These are phyloP conservation scores for Bombus soroeensis DNA, from an alignment of 1,140 invertebrate genomes.

Conservation along the genomic window DNA sequence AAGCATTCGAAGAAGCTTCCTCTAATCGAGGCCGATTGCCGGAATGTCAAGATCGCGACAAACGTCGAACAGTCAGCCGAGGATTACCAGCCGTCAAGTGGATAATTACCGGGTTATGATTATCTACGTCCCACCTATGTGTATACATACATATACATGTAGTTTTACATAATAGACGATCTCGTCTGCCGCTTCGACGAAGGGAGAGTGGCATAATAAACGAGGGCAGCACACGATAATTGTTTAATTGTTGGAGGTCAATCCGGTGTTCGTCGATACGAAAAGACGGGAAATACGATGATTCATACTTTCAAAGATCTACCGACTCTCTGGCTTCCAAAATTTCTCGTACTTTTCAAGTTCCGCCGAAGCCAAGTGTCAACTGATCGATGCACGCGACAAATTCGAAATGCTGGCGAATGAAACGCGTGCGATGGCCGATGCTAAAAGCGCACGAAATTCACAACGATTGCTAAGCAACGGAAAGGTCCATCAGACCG, in stretches of 20 bases:
- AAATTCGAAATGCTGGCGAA: background rate
- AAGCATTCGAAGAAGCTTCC: background rate
- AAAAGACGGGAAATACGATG: background rate
- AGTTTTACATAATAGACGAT: constrained; percentile 64
- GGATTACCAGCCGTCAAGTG: constrained; percentile 68
- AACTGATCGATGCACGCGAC: background rate
- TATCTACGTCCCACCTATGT: constrained; percentile 54
- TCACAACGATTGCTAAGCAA: constrained; percentile 13
- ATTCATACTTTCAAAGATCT: background rate
- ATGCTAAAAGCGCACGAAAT: constrained; percentile 16
- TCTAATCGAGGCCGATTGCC: constrained; percentile 2
- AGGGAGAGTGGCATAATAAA: constrained; percentile 36
- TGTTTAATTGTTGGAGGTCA: constrained; percentile 52
- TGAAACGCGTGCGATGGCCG: background rate
- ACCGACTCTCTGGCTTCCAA: background rate
- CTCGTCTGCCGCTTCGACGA: constrained; percentile 27
- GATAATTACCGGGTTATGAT: constrained; percentile 72
- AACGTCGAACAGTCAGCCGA: constrained; percentile 34
- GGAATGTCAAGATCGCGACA: constrained; percentile 73
- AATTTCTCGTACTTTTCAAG: no score
- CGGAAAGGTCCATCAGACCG: constrained; percentile 14
- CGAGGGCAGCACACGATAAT: constrained; percentile 48
- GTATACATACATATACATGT: background rate
- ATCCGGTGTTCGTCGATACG: background rate
- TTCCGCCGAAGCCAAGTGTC: background rate